A percentile compares a stretch with the other conserved stretches of the same genome.
Evolutionary conservation across 2,888 invertebrate genomes (phyloP).

Genomic region (Cataglyphis albicans): DNA sequence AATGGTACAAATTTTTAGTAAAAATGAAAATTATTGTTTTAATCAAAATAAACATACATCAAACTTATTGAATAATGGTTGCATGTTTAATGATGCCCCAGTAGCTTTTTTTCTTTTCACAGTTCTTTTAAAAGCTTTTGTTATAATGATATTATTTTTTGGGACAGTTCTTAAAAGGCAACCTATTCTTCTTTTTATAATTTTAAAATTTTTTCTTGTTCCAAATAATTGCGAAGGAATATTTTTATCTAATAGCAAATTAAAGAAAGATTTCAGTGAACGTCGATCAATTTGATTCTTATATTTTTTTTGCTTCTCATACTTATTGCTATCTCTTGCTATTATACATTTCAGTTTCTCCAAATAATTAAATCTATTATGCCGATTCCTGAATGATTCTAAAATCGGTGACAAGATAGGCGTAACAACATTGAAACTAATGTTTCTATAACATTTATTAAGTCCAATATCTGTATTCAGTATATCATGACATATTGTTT

Average conservation of each 20-base stretch:
- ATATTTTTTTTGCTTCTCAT: neutral
- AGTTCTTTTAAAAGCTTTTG: neutral
- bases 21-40: neutral
- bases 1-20: neutral
- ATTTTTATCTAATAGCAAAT: neutral
- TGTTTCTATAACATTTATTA: neutral
- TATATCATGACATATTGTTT: slow-evolving; percentile 13
- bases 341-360: neutral
- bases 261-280: slow-evolving; percentile 16
- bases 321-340: neutral
- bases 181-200: neutral
- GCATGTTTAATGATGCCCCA: neutral
- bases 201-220: slow-evolving; percentile 11
- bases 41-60: slow-evolving; percentile 37
- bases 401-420: slow-evolving; percentile 12
- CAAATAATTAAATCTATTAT: slow-evolving; percentile 33
- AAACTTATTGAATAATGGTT: slow-evolving; percentile 7
- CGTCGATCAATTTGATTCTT: slow-evolving; percentile 11
- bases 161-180: slow-evolving; percentile 28
- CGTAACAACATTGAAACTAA: neutral
- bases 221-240: slow-evolving; percentile 34
- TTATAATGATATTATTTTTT: neutral
- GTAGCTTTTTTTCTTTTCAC: neutral
- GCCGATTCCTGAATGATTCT: neutral
- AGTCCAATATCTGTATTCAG: slow-evolving; percentile 15